These are phyloP conservation scores for Sepiola atlantica DNA, from an alignment of 2,888 invertebrate species.

Conservation along the genomic window DNA sequence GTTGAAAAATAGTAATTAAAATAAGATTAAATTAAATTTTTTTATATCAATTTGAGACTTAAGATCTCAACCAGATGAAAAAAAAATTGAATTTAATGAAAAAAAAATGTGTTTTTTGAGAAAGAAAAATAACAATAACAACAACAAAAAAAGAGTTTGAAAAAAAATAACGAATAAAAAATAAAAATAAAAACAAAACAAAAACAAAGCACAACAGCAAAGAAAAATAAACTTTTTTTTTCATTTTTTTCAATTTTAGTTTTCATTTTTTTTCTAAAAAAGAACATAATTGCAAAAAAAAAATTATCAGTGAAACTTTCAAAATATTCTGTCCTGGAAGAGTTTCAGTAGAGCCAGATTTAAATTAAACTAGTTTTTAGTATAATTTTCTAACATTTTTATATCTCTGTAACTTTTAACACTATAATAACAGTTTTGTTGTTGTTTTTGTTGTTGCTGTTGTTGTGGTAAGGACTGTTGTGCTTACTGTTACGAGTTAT, in stretches of 20 bases:
- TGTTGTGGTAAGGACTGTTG: not conserved
- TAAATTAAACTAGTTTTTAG: not conserved
- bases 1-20: not conserved
- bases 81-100: not conserved
- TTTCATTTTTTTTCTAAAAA: not conserved
- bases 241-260: not conserved
- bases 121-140: not conserved
- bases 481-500: not conserved
- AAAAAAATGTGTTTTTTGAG: not conserved
- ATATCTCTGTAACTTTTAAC: not conserved
- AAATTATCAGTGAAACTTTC: not conserved
- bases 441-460: not conserved
- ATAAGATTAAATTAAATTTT: not conserved
- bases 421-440: not conserved
- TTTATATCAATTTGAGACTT: not conserved
- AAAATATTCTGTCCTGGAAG: constrained; percentile 20
- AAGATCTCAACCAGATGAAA: not conserved
- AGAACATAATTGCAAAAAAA: not conserved
- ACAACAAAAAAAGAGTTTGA: not conserved
- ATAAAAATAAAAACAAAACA: no score
- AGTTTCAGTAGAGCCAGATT: not conserved
- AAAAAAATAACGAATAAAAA: not conserved
- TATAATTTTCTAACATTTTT: not conserved
- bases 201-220: not conserved
- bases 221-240: not conserved